phyloP scores from a whole-genome alignment of 37 sponge, comb jelly and placozoan species.

The Oopsacas minuta region DNA sequence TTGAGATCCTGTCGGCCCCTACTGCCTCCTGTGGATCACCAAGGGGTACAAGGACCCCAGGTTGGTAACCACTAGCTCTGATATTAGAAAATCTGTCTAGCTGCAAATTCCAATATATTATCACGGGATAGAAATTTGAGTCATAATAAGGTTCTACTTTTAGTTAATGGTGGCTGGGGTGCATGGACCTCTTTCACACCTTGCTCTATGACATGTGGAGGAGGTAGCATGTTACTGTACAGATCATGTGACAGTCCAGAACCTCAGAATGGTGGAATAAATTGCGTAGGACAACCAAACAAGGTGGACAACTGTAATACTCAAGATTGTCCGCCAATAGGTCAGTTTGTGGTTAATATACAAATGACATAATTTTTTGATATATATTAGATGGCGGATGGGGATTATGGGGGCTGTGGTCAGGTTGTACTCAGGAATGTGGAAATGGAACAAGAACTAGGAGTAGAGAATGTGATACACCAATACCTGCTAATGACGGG shows the following conservation, averaged over 20 bases:
- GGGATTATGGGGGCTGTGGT: background rate
- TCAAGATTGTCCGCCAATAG: background rate
- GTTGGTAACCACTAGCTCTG: no score
- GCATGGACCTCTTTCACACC: background rate
- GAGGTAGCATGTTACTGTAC: background rate
- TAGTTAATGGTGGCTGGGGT: background rate
- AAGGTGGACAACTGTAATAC: background rate
- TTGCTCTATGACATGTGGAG: background rate
- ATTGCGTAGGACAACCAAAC: background rate
- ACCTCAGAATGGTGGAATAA: background rate
- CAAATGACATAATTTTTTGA: background rate
- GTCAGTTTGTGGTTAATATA: no score
- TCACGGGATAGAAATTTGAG: no score
- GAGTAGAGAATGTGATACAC: background rate
- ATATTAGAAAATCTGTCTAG: no score
- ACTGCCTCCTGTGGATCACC: no score
- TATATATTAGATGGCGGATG: conserved; percentile 19
- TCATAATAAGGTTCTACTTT: no score
- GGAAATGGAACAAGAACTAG: background rate
- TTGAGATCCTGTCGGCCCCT: no score
- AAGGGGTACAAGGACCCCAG: no score
- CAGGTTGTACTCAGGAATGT: background rate
- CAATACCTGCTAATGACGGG: background rate
- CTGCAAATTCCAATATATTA: no score
- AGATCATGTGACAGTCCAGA: background rate